Conservation (phyloP, 2,797 vertebrate genomes). For the Limnodromus scolopaceus region DNA sequence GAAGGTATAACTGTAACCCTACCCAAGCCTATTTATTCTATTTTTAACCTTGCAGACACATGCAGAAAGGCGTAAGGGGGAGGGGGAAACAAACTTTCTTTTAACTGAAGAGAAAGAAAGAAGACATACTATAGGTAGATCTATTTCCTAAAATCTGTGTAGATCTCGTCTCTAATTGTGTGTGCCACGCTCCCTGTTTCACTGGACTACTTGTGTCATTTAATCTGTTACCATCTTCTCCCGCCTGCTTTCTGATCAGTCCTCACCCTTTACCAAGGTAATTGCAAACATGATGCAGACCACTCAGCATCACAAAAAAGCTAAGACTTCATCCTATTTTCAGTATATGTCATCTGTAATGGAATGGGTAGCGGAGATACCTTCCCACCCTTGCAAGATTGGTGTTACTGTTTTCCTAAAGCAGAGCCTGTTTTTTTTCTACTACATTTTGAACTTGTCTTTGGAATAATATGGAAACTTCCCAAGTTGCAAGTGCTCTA, state of each 20-base stretch:
- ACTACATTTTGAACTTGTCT: not conserved
- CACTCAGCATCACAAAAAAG: not conserved
- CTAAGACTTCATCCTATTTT: not conserved
- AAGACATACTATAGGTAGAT: not conserved
- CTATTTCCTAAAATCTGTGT: not conserved
- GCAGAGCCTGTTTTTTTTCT: not conserved
- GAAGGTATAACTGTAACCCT: not conserved
- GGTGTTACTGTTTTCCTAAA: not conserved
- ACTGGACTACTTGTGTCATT: not conserved
- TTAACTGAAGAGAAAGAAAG: not conserved
- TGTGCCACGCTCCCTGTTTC: rapidly evolving
- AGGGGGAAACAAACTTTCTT: not conserved
- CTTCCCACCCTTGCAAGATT: not conserved
- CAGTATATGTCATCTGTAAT: not conserved
- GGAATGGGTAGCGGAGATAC: not conserved
- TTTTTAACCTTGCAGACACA: not conserved
- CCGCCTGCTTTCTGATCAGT: not conserved
- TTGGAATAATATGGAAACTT: not conserved
- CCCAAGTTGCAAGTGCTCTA: not conserved
- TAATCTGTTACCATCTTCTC: not conserved
- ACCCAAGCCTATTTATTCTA: not conserved
- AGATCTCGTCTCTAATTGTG: not conserved
- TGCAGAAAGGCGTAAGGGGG: not conserved
- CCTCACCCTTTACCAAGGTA: not conserved
- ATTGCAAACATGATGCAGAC: not conserved